Percentiles rank a stretch among this genome's conserved stretches.
phyloP scores from a whole-genome alignment of 2,888 invertebrate species.

The Stenodema calcarata region DNA sequence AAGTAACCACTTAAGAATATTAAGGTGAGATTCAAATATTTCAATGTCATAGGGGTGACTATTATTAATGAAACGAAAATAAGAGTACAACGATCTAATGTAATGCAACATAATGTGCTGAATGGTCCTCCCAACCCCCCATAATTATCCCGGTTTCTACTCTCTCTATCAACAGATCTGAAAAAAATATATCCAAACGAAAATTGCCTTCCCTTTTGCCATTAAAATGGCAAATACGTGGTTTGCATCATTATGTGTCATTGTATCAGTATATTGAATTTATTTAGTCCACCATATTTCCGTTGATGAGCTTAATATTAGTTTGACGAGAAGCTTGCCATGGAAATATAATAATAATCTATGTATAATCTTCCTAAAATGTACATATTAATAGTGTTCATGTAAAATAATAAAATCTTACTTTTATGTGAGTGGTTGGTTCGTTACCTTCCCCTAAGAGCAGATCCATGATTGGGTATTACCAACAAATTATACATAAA shows the following conservation, averaged over 20 bases:
- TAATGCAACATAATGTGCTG: not conserved
- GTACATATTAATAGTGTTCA: slow-evolving; percentile 10
- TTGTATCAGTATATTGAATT: not conserved
- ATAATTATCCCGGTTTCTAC: not conserved
- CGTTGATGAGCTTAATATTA: not conserved
- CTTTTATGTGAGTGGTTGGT: not conserved
- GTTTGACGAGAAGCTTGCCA: not conserved
- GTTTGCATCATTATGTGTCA: not conserved
- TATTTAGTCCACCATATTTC: not conserved
- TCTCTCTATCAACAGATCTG: not conserved
- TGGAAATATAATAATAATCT: not conserved
- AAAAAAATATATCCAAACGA: not conserved
- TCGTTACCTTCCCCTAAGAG: not conserved
- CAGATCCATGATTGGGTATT: no score
- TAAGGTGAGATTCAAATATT: not conserved
- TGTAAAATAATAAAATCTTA: slow-evolving; percentile 16
- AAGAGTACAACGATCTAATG: not conserved
- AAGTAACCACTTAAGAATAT: not conserved
- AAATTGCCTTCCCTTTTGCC: no score
- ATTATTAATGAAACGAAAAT: not conserved
- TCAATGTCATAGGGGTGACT: not conserved
- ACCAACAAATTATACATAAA: no score
- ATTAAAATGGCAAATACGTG: no score
- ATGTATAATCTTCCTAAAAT: not conserved
- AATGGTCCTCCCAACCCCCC: not conserved